These are phyloP conservation scores for Byasa hedistus DNA, from an alignment of 2,888 invertebrate genomes.

Conservation along the genomic window DNA sequence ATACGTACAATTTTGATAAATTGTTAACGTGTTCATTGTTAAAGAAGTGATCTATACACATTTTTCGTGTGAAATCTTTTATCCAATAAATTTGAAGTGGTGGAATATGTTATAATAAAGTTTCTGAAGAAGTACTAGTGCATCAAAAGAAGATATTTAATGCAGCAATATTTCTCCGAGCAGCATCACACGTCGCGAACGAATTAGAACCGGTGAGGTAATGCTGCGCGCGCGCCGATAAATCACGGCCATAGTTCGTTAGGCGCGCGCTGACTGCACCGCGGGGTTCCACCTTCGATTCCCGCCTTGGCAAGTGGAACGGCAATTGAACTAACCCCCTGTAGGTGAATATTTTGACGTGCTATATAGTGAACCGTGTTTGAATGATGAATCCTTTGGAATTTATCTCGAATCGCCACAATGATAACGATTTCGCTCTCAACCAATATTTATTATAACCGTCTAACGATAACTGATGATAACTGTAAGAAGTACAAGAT, in stretches of 20 bases:
- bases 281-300: constrained; percentile 71
- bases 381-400: constrained; percentile 56
- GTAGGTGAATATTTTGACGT: constrained; percentile 75
- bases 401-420: constrained; percentile 30
- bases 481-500: too few species aligned
- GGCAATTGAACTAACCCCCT: constrained; percentile 66
- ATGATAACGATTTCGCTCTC: constrained; percentile 3
- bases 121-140: too few species aligned
- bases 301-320: constrained; percentile 68
- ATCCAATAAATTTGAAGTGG: too few species aligned
- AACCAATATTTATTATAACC: background rate
- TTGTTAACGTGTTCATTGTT: too few species aligned
- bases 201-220: constrained; percentile 67
- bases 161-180: constrained; percentile 43
- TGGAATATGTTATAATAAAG: too few species aligned
- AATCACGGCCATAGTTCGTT: constrained; percentile 75
- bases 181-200: constrained; percentile 70
- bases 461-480: too few species aligned
- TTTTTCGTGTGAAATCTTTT: too few species aligned
- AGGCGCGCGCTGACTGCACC: constrained; percentile 66
- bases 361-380: constrained; percentile 55
- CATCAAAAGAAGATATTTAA: constrained; percentile 10
- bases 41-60: too few species aligned
- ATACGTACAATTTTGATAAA: too few species aligned
- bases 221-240: constrained; percentile 54